Percentiles rank a stretch among this genome's conserved stretches.
Evolutionary conservation across 2,113 vertebrate genomes (phyloP).

Genomic region (Megaceryle torquata): DNA sequence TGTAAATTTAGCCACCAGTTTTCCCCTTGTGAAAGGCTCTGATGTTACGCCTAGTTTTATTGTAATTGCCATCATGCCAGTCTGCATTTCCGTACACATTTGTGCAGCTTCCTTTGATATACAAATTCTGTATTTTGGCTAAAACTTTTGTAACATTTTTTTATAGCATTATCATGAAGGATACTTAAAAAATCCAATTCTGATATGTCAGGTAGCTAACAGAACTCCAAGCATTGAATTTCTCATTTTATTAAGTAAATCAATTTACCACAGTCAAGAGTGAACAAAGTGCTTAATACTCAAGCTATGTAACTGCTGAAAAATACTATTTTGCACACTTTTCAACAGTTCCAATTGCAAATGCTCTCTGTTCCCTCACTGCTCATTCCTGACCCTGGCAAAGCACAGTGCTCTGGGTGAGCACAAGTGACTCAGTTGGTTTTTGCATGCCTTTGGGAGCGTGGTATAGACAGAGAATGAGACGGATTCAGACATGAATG

Average conservation of each 20-base stretch:
- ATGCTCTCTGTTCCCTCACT: background rate
- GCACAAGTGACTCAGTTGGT: fast-evolving
- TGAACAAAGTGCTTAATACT: background rate
- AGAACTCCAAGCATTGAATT: background rate
- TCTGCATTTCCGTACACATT: background rate
- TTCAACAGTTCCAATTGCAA: background rate
- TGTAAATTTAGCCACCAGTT: background rate
- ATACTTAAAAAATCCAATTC: background rate
- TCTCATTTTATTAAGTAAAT: background rate
- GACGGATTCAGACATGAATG: background rate
- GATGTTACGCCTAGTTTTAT: background rate
- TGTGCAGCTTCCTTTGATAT: background rate
- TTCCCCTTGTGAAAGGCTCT: background rate
- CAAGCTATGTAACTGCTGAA: background rate
- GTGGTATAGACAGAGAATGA: fast-evolving
- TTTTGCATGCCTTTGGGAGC: background rate
- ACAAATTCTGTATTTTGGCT: background rate
- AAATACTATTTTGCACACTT: background rate
- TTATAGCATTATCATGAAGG: background rate
- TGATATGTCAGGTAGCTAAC: background rate
- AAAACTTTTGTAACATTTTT: background rate
- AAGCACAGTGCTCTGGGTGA: background rate
- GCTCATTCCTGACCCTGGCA: background rate
- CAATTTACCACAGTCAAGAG: background rate
- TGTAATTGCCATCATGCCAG: background rate